Evolutionary conservation across 2,797 vertebrate species (phyloP).

Genomic region (Semaprochilodus insignis): DNA sequence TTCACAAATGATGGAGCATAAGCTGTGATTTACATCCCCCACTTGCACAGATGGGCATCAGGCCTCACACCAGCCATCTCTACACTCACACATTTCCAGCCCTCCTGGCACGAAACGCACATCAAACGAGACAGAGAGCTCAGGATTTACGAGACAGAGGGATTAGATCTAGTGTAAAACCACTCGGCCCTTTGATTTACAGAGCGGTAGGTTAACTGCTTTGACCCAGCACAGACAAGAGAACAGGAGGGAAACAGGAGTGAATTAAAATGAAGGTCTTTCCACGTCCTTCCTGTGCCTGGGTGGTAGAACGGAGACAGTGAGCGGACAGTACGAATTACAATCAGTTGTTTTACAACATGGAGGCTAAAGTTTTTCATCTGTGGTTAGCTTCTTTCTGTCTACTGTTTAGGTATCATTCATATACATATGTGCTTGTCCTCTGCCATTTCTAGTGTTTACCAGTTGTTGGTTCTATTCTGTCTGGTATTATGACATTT

Average conservation of each 20-base stretch:
- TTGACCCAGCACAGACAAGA: constrained; percentile 39
- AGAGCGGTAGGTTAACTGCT: constrained; percentile 46
- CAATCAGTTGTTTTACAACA: not conserved
- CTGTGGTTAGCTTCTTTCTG: no score
- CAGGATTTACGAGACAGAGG: constrained; percentile 41
- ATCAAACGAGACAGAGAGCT: not conserved
- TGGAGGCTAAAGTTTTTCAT: not conserved
- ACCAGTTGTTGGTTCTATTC: no score
- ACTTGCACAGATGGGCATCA: not conserved
- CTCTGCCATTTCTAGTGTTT: no score
- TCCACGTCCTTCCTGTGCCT: constrained; percentile 1
- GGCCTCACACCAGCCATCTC: constrained; percentile 2
- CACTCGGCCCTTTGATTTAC: constrained; percentile 44
- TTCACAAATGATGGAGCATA: not conserved
- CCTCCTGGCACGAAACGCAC: not conserved
- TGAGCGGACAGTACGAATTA: not conserved
- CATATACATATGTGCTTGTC: no score
- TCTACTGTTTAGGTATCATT: no score
- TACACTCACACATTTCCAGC: constrained; percentile 14
- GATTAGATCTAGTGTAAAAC: constrained; percentile 45
- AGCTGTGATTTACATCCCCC: not conserved
- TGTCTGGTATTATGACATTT: no score
- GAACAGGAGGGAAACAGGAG: constrained; percentile 17
- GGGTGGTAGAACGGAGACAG: not conserved
- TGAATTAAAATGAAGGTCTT: constrained; percentile 41